Evolutionary conservation across 37 sponge, comb jelly and placozoan species (phyloP).

Genomic region (Agelas oroides): DNA sequence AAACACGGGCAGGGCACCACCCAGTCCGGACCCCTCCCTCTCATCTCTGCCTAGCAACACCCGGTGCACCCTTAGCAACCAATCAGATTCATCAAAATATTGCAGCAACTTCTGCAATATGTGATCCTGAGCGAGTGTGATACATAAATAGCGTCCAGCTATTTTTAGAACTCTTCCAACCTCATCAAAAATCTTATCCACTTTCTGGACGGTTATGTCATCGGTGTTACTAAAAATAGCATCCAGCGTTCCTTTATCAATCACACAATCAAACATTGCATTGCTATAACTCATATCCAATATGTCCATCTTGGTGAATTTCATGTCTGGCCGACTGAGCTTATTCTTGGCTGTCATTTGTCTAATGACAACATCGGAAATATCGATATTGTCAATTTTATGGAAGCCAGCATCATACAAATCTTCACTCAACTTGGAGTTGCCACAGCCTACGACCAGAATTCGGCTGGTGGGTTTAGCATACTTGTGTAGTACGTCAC

Average conservation of each 20-base stretch:
- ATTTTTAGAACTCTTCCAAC: constrained; percentile 77
- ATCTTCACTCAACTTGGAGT: constrained; percentile 85
- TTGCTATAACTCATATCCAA: constrained; percentile 64
- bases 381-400: constrained; percentile 77
- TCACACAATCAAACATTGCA: constrained; percentile 67
- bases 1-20: constrained; percentile 83
- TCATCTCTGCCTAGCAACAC: constrained; percentile 42
- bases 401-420: constrained; percentile 87
- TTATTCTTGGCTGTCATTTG: constrained; percentile 84
- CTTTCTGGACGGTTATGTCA: constrained; percentile 57
- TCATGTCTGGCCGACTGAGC: constrained; percentile 70
- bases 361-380: constrained; percentile 80
- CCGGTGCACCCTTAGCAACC: constrained; percentile 85
- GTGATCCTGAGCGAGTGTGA: constrained; percentile 80
- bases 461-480: constrained; percentile 51
- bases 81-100: constrained; percentile 44
- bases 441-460: constrained; percentile 89
- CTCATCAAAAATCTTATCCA: constrained; percentile 71
- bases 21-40: constrained; percentile 29
- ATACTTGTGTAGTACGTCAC: constrained; percentile 87
- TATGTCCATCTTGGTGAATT: constrained; percentile 78
- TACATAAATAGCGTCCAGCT: constrained; percentile 85
- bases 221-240: constrained; percentile 71
- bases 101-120: constrained; percentile 62
- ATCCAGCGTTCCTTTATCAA: constrained; percentile 94